A percentile compares a stretch with the other conserved stretches of the same genome.
Conservation (phyloP, 2,888 invertebrate genomes). For the Caenorhabditis sinica region DNA sequence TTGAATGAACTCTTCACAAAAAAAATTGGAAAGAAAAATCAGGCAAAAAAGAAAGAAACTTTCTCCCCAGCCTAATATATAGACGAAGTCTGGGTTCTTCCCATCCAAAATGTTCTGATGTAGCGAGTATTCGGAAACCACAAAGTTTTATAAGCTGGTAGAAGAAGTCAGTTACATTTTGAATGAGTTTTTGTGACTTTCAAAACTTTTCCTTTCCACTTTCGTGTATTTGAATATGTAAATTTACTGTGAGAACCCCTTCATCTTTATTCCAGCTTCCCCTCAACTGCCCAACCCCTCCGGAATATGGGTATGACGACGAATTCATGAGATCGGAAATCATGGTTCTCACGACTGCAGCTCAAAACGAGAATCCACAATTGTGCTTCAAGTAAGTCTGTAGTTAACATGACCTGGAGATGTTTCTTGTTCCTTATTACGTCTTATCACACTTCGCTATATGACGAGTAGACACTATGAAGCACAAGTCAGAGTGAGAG, state of each 20-base stretch:
- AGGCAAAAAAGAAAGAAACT: no score
- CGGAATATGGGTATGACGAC: constrained; percentile 45
- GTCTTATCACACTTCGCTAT: not conserved
- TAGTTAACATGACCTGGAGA: not conserved
- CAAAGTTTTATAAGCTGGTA: no score
- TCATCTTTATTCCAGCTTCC: constrained; percentile 20
- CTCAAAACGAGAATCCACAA: constrained; percentile 56
- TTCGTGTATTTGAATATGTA: constrained; percentile 7
- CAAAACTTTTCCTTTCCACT: not conserved
- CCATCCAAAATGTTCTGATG: no score
- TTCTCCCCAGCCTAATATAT: no score
- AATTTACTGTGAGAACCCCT: constrained; percentile 5
- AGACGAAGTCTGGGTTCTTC: no score
- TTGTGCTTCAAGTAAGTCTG: constrained; percentile 55
- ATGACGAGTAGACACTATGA: constrained; percentile 1
- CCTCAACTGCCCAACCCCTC: constrained; percentile 42
- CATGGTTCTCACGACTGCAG: constrained; percentile 50
- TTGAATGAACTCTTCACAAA: no score
- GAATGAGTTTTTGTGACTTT: not conserved
- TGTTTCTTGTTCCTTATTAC: not conserved
- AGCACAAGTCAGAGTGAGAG: constrained; percentile 7
- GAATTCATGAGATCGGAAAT: constrained; percentile 38
- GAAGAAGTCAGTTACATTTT: no score
- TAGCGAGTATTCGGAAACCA: no score
- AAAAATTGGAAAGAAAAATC: no score